These are phyloP conservation scores for Leptopilina boulardi DNA, from an alignment of 1,140 invertebrate genomes.

Conservation along the genomic window DNA sequence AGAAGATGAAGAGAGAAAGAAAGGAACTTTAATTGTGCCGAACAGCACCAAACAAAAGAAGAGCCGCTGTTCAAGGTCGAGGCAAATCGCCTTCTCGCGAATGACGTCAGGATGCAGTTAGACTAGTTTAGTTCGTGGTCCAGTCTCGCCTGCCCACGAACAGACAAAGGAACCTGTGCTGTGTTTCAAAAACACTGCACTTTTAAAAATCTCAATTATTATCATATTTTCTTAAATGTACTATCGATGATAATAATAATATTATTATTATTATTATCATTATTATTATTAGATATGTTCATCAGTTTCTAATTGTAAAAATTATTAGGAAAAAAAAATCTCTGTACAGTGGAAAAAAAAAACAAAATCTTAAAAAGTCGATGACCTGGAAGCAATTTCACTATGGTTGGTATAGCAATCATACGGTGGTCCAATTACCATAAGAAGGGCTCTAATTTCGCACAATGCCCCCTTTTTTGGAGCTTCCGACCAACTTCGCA, in stretches of 20 bases:
- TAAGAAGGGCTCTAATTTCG: constrained; percentile 73
- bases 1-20: constrained; percentile 49
- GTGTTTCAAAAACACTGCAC: constrained; percentile 46
- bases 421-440: constrained; percentile 72
- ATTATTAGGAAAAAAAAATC: background rate
- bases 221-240: constrained; percentile 18
- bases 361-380: constrained; percentile 42
- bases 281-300: background rate
- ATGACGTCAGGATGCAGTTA: constrained; percentile 76
- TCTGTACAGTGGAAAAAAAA: no score
- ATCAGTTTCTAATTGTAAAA: background rate
- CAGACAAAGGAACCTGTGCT: constrained; percentile 68
- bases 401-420: constrained; percentile 63
- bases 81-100: constrained; percentile 69
- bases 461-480: constrained; percentile 62
- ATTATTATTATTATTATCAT: background rate
- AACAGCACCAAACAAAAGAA: constrained; percentile 66
- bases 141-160: constrained; percentile 57
- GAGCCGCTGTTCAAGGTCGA: constrained; percentile 71
- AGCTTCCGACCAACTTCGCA: constrained; percentile 31
- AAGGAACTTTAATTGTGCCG: constrained; percentile 67
- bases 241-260: no score
- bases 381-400: constrained; percentile 58
- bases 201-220: constrained; percentile 38
- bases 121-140: constrained; percentile 72